These are phyloP conservation scores for Notolepis coatsorum DNA, from an alignment of 2,797 vertebrate species.

Conservation along the genomic window DNA sequence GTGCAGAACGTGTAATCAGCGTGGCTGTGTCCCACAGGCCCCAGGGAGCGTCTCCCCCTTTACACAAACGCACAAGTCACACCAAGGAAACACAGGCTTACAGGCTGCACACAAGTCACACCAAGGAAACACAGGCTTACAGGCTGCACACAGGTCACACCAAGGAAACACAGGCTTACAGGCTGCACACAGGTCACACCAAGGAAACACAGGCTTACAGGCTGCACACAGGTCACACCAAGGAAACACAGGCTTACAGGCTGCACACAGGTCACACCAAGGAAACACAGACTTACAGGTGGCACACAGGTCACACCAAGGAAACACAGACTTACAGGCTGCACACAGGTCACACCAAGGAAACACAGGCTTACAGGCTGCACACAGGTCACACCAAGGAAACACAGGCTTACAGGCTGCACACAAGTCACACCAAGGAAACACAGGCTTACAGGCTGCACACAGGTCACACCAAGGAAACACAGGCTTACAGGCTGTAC, in stretches of 20 bases:
- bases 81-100: constrained; percentile 61
- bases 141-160: constrained; percentile 60
- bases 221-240: constrained; percentile 60
- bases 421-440: constrained; percentile 66
- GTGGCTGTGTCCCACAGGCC: constrained; percentile 55
- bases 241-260: constrained; percentile 51
- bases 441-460: constrained; percentile 52
- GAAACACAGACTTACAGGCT: constrained; percentile 52
- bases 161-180: constrained; percentile 51
- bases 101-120: constrained; percentile 63
- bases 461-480: too few relatives aligned
- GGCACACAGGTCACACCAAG: too few relatives aligned
- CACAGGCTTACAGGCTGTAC: constrained; percentile 52
- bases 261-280: too few relatives aligned
- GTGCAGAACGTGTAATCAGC: constrained; percentile 68
- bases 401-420: constrained; percentile 53
- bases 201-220: constrained; percentile 50
- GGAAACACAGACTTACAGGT: constrained; percentile 51
- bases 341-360: too few relatives aligned
- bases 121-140: constrained; percentile 49
- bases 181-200: constrained; percentile 59
- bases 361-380: constrained; percentile 51
- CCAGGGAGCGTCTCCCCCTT: constrained; percentile 49
- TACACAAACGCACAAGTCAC: constrained; percentile 67
- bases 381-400: too few relatives aligned